These are phyloP conservation scores for Psittacula derbiana DNA, from an alignment of 2,797 vertebrate species.

Conservation along the genomic window DNA sequence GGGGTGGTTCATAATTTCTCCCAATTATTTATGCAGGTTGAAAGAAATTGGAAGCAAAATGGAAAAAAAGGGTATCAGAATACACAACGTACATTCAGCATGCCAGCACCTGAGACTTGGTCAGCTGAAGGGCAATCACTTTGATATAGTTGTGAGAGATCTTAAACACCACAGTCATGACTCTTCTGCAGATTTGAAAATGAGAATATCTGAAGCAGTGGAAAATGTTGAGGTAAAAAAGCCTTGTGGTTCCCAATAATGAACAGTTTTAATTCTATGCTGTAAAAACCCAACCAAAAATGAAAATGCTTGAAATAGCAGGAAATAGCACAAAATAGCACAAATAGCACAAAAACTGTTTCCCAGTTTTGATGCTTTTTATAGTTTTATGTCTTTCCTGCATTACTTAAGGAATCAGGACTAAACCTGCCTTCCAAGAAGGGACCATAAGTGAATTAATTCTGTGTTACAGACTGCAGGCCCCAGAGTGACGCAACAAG, in stretches of 20 bases:
- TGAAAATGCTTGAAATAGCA: background rate
- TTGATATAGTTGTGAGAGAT: conserved; percentile 88
- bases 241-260: background rate
- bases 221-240: conserved; percentile 85
- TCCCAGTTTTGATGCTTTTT: background rate
- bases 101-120: conserved; percentile 86
- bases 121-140: conserved; percentile 91
- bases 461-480: background rate
- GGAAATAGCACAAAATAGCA: background rate
- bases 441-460: background rate
- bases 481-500: background rate
- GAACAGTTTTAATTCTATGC: background rate
- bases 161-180: conserved; percentile 75
- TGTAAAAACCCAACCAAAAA: background rate
- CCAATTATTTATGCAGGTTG: conserved; percentile 76
- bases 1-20: background rate
- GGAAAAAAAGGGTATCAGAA: conserved; percentile 82
- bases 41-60: conserved; percentile 79
- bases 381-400: background rate
- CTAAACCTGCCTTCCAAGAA: background rate
- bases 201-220: conserved; percentile 85
- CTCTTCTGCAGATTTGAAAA: conserved; percentile 62
- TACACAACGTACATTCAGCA: conserved; percentile 80
- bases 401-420: background rate
- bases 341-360: background rate